These are phyloP conservation scores for Coregonus ussuriensis DNA, from an alignment of 2,797 vertebrate genomes.

Conservation along the genomic window DNA sequence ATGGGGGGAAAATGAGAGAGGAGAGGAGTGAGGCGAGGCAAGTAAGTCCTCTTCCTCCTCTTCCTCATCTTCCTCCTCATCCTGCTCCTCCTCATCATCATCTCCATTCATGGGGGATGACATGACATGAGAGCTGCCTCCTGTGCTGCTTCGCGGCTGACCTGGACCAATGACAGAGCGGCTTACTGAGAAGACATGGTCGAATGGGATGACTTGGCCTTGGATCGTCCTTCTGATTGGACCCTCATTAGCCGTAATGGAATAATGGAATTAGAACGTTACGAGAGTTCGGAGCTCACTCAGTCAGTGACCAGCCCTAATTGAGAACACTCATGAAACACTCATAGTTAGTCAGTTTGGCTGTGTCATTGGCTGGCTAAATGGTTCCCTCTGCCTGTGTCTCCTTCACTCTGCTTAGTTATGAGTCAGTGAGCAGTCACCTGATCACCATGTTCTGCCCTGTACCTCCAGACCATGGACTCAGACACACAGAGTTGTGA, in stretches of 20 bases:
- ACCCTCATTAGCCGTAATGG: constrained; percentile 61
- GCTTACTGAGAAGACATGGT: constrained; percentile 35
- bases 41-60: too few species aligned
- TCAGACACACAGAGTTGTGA: not conserved
- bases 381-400: too few species aligned
- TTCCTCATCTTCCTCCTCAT: too few species aligned
- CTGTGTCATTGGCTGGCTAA: not conserved
- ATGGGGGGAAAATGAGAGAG: constrained; percentile 11
- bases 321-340: constrained; percentile 42
- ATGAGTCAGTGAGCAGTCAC: not conserved
- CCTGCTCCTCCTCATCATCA: not conserved
- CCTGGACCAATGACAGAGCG: constrained; percentile 45
- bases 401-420: too few species aligned
- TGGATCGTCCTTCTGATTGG: constrained; percentile 46
- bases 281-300: too few species aligned
- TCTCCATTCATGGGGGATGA: not conserved
- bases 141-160: constrained; percentile 28
- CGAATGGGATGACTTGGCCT: constrained; percentile 37
- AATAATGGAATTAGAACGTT: constrained; percentile 57
- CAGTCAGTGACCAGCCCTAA: constrained; percentile 31
- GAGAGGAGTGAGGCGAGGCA: constrained; percentile 8
- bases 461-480: not conserved
- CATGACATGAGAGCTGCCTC: not conserved
- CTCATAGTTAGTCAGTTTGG: not conserved
- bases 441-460: not conserved